These are phyloP conservation scores for Subacronicta megacephala DNA, from an alignment of 2,888 invertebrate genomes.

Conservation along the genomic window DNA sequence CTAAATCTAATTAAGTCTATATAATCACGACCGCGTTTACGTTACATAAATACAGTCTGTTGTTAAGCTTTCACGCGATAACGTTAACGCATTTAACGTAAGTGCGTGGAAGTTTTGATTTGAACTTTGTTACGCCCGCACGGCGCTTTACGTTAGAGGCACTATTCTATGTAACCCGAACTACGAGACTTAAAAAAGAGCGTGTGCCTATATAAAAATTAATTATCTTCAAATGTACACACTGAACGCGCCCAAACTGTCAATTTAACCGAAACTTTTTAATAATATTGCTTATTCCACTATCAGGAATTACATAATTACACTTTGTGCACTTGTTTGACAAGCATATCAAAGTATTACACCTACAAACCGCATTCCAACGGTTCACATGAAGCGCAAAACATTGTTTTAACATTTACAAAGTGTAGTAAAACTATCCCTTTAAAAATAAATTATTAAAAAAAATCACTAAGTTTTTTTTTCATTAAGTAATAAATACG, in stretches of 20 bases:
- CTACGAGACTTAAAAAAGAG: slow-evolving; percentile 28
- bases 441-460: slow-evolving; percentile 86
- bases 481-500: slow-evolving; percentile 83
- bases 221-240: slow-evolving; percentile 39
- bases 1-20: slow-evolving; percentile 72
- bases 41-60: slow-evolving; percentile 50
- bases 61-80: slow-evolving; percentile 46
- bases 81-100: slow-evolving; percentile 50
- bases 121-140: slow-evolving; percentile 47
- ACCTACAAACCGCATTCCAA: slow-evolving; percentile 59
- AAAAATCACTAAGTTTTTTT: slow-evolving; percentile 77
- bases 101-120: slow-evolving; percentile 42
- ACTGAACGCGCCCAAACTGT: slow-evolving; percentile 49
- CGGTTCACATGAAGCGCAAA: slow-evolving; percentile 57
- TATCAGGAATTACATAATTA: slow-evolving; percentile 70
- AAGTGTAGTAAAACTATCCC: slow-evolving; percentile 72
- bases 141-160: slow-evolving; percentile 21
- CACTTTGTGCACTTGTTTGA: slow-evolving; percentile 86
- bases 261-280: slow-evolving; percentile 51
- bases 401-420: slow-evolving; percentile 57
- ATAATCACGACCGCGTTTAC: slow-evolving; percentile 58
- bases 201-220: slow-evolving; percentile 28
- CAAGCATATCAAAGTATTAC: slow-evolving; percentile 83
- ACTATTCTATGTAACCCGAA: slow-evolving; percentile 33
- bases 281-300: slow-evolving; percentile 76